Conservation (phyloP, 2,797 vertebrate species). For the Sebastes steindachneri region DNA sequence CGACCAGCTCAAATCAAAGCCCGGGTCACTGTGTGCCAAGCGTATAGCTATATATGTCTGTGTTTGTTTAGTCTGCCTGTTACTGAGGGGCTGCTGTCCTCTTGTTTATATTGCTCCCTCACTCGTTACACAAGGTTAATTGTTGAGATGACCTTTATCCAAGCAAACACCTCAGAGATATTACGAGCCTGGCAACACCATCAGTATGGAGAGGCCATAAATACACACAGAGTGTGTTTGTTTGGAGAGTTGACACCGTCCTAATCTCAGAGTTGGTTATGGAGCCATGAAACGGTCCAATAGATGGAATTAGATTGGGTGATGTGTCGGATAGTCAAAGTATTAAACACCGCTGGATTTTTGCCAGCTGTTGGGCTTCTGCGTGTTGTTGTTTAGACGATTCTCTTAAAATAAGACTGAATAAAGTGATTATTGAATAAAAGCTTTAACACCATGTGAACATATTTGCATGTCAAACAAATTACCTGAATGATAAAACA, state of each 20-base stretch:
- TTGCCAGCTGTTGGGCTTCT: background rate
- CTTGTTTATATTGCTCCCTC: slow-evolving; percentile 67
- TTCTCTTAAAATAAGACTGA: background rate
- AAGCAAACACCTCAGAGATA: slow-evolving; percentile 65
- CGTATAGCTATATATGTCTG: background rate
- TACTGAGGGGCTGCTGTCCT: slow-evolving; percentile 8
- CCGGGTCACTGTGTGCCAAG: slow-evolving; percentile 9
- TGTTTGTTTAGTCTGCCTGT: slow-evolving; percentile 33
- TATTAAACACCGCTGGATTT: slow-evolving; percentile 28
- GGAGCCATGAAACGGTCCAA: slow-evolving; percentile 43
- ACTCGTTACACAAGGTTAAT: slow-evolving; percentile 77
- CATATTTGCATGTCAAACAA: slow-evolving; percentile 9
- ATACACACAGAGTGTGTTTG: slow-evolving; percentile 44
- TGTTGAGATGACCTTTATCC: slow-evolving; percentile 74
- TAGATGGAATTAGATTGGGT: slow-evolving; percentile 47
- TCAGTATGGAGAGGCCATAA: slow-evolving; percentile 21
- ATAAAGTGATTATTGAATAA: background rate
- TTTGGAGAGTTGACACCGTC: slow-evolving; percentile 22
- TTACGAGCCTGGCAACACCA: slow-evolving; percentile 34
- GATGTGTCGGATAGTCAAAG: slow-evolving; percentile 32
- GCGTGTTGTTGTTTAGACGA: background rate
- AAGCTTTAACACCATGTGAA: background rate
- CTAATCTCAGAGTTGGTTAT: slow-evolving; percentile 59
- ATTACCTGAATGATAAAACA: background rate
- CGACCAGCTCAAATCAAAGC: slow-evolving; percentile 23